Conservation (phyloP, 92 coral and sea anemone genomes). For the Epizoanthus scotinus region DNA sequence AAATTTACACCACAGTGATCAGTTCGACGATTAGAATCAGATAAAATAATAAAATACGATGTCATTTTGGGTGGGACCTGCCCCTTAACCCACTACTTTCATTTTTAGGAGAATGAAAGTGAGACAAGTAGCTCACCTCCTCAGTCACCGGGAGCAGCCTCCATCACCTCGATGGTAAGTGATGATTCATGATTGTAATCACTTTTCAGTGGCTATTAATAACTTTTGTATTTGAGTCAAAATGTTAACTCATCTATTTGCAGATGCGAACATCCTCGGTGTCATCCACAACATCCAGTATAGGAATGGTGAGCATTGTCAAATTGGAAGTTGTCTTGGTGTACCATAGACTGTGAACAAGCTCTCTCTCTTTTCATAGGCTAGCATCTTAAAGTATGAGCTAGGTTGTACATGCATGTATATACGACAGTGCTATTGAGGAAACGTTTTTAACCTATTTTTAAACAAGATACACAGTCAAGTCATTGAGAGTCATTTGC, state of each 20-base stretch:
- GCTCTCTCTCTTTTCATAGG: no score
- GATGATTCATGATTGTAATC: background rate
- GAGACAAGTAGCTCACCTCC: slow-evolving; percentile 41
- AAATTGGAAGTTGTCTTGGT: background rate
- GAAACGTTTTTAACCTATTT: no score
- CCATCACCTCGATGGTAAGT: slow-evolving; percentile 22
- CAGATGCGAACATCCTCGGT: slow-evolving; percentile 10
- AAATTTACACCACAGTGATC: no score
- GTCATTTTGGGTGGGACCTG: no score
- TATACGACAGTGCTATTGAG: no score
- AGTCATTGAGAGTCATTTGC: no score
- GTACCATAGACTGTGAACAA: no score
- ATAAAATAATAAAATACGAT: no score
- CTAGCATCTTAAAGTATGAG: no score
- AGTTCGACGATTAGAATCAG: no score
- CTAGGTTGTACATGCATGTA: no score
- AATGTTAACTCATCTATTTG: background rate
- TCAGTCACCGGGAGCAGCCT: slow-evolving; percentile 21
- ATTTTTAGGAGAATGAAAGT: slow-evolving; percentile 55
- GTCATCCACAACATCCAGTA: slow-evolving; percentile 25
- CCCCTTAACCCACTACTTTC: background rate
- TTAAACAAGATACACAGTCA: no score
- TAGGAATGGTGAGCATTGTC: slow-evolving; percentile 14
- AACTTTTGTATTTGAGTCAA: background rate
- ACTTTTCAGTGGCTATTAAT: background rate